Evolutionary conservation across 2,113 vertebrate species (phyloP), one percentile per base, ranked within the genome.

Genomic region (Eptesicus fuscus): DNA sequence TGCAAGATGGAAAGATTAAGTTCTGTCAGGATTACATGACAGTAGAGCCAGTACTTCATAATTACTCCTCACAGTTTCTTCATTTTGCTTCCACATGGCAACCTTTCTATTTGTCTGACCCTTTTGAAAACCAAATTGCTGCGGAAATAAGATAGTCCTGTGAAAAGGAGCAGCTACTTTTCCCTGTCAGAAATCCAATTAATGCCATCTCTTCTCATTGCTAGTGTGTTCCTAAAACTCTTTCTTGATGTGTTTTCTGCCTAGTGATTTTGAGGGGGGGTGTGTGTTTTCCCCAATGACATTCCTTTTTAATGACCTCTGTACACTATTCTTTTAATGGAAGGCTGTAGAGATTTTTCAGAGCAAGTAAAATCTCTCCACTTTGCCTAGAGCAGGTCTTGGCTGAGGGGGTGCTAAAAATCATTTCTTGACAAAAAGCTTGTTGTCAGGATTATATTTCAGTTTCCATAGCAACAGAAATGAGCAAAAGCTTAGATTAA

Each of bases 401-500:
- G 59, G 59, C 59, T 61, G 76, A 95, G 42, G 91, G 12, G 77
- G 90, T 96, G 53, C 59, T 77, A 73, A 93, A 93, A 95, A 32
- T 89, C 25, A 35, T 91, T 93, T 90, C 65, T 84, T 95, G 82
- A 83, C 37, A 53, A 93, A 63, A 94, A 94, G 91, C 22, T 86
- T 5, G 30, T 86, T 7, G n/a, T 94, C 59, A 53, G 89, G 40
- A 61, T 87, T 96, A 67, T 94, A 42, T 91, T 70, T 94, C 7
- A 53, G 56, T 95, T 96, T 87, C 65, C 59, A 49, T 91, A 93
- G 42, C 49, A 96, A 76, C 83, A 94, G 61, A 76, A 93, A 87
- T 71, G n/a, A 93, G 30, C 92, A 95, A 91, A 96, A 94, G 17
- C 28, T 83, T 94, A 92, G 92, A 88, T 94, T 88, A 90, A 90